Evolutionary conservation across 53 echinoderm and acorn worm genomes (phyloP).

Genomic region (Mesocentrotus franciscanus): DNA sequence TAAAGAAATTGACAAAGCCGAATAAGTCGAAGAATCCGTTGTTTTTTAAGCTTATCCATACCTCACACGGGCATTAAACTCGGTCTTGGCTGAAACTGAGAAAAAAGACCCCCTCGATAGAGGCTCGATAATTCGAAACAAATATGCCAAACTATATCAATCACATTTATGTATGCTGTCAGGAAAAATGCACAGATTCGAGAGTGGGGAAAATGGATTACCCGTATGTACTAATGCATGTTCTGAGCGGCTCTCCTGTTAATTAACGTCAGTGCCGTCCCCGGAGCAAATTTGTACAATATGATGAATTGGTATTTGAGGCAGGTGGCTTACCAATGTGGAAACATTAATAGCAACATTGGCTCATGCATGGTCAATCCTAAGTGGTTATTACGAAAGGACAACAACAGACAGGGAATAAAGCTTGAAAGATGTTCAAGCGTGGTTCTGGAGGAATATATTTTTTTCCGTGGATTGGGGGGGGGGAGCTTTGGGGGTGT

Average conservation of each 20-base stretch:
- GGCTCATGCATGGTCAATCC: background rate
- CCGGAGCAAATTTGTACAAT: conserved; percentile 14
- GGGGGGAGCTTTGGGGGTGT: too few species aligned
- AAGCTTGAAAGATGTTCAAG: too few species aligned
- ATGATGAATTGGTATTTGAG: background rate
- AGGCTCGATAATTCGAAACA: background rate
- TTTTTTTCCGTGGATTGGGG: too few species aligned
- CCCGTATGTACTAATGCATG: background rate
- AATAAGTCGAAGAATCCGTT: too few species aligned
- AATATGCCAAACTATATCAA: background rate
- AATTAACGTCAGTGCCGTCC: background rate
- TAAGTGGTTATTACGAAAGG: background rate
- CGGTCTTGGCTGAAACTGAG: too few species aligned
- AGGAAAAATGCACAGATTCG: background rate
- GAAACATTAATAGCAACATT: background rate
- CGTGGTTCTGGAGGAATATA: too few species aligned
- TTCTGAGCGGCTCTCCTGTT: background rate
- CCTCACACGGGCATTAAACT: too few species aligned
- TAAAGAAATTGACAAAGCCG: background rate
- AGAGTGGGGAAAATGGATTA: background rate
- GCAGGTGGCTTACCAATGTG: background rate
- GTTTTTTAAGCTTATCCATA: too few species aligned
- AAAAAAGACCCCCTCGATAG: too few species aligned
- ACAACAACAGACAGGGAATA: background rate
- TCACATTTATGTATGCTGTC: background rate